phyloP scores from a whole-genome alignment of 2,888 invertebrate species.

The Chydorus sphaericus region DNA sequence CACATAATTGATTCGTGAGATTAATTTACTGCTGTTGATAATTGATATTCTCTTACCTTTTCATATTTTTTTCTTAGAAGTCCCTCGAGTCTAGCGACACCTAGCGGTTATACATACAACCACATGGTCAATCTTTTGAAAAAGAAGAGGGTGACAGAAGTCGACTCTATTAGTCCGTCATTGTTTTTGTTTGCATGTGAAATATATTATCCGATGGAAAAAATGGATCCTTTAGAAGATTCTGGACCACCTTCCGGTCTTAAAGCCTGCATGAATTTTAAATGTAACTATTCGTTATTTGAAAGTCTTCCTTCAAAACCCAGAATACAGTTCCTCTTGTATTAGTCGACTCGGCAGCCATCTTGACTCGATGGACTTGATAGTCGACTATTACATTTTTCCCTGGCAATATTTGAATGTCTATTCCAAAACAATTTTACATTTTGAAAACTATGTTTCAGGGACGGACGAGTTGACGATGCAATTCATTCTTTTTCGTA shows the following conservation, averaged over 20 bases:
- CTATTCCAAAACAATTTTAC: background rate
- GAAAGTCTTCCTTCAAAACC: background rate
- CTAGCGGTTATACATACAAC: no score
- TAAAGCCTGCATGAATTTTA: conserved; percentile 10
- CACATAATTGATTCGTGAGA: no score
- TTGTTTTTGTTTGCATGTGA: no score
- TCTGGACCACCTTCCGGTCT: background rate
- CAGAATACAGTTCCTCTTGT: no score
- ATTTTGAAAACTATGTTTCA: background rate
- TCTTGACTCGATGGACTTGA: background rate
- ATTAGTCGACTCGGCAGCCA: background rate
- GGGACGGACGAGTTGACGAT: conserved; percentile 13
- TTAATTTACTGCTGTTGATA: no score
- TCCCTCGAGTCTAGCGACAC: no score
- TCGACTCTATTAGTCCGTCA: no score
- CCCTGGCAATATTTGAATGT: background rate
- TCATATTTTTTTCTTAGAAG: no score
- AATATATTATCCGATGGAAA: no score
- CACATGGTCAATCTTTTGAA: no score
- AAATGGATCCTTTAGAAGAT: background rate
- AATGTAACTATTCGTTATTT: background rate
- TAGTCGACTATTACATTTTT: background rate
- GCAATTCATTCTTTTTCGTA: conserved; percentile 10
- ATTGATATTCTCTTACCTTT: no score
- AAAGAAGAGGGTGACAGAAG: no score